Evolutionary conservation across 2,113 vertebrate species (phyloP).

Genomic region (Panthera uncia): DNA sequence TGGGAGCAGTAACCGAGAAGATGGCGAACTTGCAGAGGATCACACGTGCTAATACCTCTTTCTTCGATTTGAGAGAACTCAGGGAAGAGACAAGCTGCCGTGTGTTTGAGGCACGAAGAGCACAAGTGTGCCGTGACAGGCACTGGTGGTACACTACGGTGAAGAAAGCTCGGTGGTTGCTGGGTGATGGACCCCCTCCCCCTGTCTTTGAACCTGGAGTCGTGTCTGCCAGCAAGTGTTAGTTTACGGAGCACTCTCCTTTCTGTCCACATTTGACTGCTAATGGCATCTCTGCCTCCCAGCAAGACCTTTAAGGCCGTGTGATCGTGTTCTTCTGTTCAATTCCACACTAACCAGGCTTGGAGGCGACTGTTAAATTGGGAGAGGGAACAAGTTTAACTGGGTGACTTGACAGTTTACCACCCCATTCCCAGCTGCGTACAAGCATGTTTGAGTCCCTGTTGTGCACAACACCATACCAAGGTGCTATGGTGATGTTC

Average conservation of each 20-base stretch:
- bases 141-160: accelerated
- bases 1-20: neutral
- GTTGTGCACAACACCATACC: accelerated
- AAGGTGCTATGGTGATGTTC: accelerated
- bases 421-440: neutral
- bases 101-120: neutral
- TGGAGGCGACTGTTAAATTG: neutral
- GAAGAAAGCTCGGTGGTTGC: neutral
- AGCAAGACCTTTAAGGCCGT: neutral
- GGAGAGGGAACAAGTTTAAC: neutral
- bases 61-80: neutral
- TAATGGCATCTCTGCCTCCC: neutral
- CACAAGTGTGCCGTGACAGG: neutral
- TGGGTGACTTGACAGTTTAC: neutral
- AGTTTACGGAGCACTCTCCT: neutral
- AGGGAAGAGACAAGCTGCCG: neutral
- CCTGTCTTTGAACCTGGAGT: neutral
- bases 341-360: neutral
- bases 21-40: neutral
- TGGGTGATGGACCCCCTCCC: neutral
- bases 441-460: neutral
- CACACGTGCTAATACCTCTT: neutral
- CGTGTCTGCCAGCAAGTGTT: neutral
- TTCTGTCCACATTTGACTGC: neutral
- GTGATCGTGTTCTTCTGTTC: neutral